phyloP scores from a whole-genome alignment of 2,797 vertebrate genomes.

The Myripristis murdjan region DNA sequence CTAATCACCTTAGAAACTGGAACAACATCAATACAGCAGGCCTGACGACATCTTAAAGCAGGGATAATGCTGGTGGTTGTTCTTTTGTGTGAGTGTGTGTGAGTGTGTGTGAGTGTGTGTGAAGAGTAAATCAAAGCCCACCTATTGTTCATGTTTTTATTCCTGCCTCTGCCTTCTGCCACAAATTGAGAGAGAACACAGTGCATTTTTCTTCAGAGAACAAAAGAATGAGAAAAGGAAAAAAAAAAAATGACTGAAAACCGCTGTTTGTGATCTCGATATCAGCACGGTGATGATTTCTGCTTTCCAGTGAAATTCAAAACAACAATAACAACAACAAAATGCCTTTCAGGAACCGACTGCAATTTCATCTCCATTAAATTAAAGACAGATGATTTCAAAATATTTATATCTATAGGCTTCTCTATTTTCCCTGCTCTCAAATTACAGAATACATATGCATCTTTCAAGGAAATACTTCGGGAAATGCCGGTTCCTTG shows the following conservation, averaged over 20 bases:
- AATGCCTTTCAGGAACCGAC: slow-evolving; percentile 36
- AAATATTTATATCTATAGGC: too few relatives aligned
- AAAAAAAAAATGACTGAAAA: background rate
- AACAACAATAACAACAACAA: slow-evolving; percentile 34
- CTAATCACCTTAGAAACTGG: slow-evolving; percentile 56
- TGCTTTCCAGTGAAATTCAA: slow-evolving; percentile 35
- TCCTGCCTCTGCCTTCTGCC: background rate
- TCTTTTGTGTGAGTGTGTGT: slow-evolving; percentile 8
- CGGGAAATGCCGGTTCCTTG: too few relatives aligned
- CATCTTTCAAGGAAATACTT: too few relatives aligned
- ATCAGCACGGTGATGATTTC: slow-evolving; percentile 17
- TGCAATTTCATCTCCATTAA: slow-evolving; percentile 12
- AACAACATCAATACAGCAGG: slow-evolving; percentile 9
- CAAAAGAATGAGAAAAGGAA: background rate
- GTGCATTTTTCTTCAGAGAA: slow-evolving; percentile 2
- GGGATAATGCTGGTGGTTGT: slow-evolving; percentile 4
- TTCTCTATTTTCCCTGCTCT: too few relatives aligned
- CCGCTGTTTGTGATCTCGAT: slow-evolving; percentile 19
- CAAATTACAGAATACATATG: too few relatives aligned
- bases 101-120: slow-evolving; percentile 11
- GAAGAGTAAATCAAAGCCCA: slow-evolving; percentile 10
- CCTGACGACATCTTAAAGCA: slow-evolving; percentile 17
- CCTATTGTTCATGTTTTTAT: slow-evolving; percentile 6
- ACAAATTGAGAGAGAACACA: background rate
- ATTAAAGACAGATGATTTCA: too few relatives aligned